Evolutionary conservation across 2,797 vertebrate species (phyloP).

Genomic region (Erithacus rubecula): DNA sequence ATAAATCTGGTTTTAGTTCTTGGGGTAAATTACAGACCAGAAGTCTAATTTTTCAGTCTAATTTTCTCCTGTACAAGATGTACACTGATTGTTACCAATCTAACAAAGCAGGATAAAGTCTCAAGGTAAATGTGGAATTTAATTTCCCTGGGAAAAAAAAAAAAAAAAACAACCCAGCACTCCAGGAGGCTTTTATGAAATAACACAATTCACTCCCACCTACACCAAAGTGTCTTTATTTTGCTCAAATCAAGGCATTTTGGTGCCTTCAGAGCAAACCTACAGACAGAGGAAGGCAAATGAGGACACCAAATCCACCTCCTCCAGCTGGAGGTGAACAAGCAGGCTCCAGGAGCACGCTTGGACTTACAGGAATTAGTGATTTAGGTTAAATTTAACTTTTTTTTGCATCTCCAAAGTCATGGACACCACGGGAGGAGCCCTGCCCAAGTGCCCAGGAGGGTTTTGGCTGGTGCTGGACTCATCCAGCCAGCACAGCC

Average conservation of each 20-base stretch:
- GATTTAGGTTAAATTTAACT: not conserved
- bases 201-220: rapidly evolving
- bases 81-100: not conserved
- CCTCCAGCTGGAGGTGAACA: rapidly evolving
- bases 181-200: not conserved
- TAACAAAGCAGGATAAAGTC: not conserved
- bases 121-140: not conserved
- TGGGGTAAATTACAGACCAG: not conserved
- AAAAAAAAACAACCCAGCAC: not conserved
- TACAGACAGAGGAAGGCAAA: rapidly evolving
- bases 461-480: not conserved
- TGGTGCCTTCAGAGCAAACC: not conserved
- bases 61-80: not conserved
- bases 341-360: rapidly evolving
- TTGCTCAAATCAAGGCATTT: not conserved
- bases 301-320: not conserved
- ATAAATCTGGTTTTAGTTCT: not conserved
- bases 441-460: rapidly evolving
- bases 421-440: not conserved
- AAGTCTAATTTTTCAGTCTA: not conserved
- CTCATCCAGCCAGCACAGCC: not conserved
- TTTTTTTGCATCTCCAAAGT: not conserved
- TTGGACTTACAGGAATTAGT: not conserved
- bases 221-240: not conserved
- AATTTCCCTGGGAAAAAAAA: not conserved